Evolutionary conservation across 2,797 vertebrate species (phyloP).

Genomic region (Remorina albescens): DNA sequence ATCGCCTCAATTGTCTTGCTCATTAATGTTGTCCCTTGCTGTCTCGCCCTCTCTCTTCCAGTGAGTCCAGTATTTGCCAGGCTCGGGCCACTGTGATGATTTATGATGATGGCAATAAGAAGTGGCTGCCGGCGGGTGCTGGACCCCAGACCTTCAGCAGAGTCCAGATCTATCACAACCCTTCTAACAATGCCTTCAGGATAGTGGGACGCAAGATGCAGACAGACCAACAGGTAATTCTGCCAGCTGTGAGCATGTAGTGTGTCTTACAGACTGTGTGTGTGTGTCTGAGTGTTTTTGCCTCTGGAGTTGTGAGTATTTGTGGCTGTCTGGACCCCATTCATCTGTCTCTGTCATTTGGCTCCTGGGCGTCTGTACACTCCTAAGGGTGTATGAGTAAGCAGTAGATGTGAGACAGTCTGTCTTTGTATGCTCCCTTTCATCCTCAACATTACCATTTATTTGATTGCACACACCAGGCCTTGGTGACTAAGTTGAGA

Average conservation of each 20-base stretch:
- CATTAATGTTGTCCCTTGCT: slow-evolving; percentile 8
- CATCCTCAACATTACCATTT: slow-evolving; percentile 1
- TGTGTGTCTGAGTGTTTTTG: slow-evolving; percentile 1
- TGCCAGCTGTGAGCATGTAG: neutral
- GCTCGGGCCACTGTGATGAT: slow-evolving; percentile 94
- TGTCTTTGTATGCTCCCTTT: slow-evolving; percentile 23
- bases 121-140: slow-evolving; percentile 90
- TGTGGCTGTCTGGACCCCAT: neutral
- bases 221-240: slow-evolving; percentile 91
- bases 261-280: neutral
- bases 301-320: neutral
- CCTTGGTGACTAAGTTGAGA: neutral
- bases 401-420: slow-evolving; percentile 23
- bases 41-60: slow-evolving; percentile 63
- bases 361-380: slow-evolving; percentile 15
- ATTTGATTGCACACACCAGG: neutral
- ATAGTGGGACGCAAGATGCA: slow-evolving; percentile 94
- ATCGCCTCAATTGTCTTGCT: neutral
- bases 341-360: slow-evolving; percentile 6
- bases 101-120: slow-evolving; percentile 92
- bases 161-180: slow-evolving; percentile 94
- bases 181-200: slow-evolving; percentile 88
- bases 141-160: slow-evolving; percentile 90
- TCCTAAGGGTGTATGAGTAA: slow-evolving; percentile 27
- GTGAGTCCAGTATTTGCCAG: slow-evolving; percentile 92